Evolutionary conservation across 2,888 invertebrate species (phyloP), one percentile per base, ranked within the genome.

Genomic region (Ypsolopha scabrella): DNA sequence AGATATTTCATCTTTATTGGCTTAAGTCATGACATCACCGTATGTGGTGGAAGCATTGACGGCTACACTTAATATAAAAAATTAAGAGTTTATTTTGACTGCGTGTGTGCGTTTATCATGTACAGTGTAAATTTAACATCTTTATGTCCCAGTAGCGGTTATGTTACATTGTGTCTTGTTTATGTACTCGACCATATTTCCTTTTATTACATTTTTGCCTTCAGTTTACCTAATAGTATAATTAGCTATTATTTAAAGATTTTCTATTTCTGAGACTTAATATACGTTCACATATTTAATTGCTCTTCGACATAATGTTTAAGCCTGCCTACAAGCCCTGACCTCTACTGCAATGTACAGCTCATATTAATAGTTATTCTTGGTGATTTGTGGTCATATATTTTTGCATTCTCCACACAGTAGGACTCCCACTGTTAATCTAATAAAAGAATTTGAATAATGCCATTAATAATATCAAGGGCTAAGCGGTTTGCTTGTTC

Each of bases 391-490:
- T 62, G 55, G 56, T 60, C n/a, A 37, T 55, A 55, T 57, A 52
- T 53, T 69, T 75, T 79, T 56, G 75, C 75, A 74, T 75, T 75
- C 76, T 66, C 65, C 54, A 65, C 72, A 70, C 77, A 74, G 79
- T 77, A 75, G 77, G 75, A 63, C 72, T 65, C 68, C 75, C 68
- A 74, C 72, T 72, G 79, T 72, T 82, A 80, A 82, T 80, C 78
- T 78, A 80, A 81, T 80, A 80, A 80, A 77, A 67, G 76, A 75
- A 79, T 81, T 81, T 80, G 72, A 80, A 80, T 80, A 78, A 71
- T 65, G 70, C 67, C 75, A 82, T 82, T 75, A 81, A 80, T 81
- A 80, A 79, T 61, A 45, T 24, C 13, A n/a, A 34, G 36, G 48
- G 48, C 38, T 37, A 48, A 48, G 33, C 8, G 33, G 33, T 6